Percentiles rank a stretch among this genome's conserved stretches.
phyloP scores from a whole-genome alignment of 2,113 vertebrate species.

The Chionis minor region DNA sequence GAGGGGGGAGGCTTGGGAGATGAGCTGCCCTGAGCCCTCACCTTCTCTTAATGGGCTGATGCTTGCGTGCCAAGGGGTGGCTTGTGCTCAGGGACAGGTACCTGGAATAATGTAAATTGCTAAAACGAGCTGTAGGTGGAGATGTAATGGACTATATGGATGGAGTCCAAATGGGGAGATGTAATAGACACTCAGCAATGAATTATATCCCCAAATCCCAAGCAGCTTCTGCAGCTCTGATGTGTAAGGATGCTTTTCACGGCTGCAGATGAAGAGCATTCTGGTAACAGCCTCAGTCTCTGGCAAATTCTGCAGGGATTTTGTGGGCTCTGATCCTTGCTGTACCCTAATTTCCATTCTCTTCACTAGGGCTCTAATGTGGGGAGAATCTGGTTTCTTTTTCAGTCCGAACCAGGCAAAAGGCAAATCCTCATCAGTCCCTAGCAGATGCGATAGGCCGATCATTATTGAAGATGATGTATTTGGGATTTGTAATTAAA shows the following conservation, averaged over 20 bases:
- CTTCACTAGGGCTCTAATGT: background rate
- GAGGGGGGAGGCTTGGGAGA: background rate
- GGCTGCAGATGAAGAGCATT: slow-evolving; percentile 16
- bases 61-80: background rate
- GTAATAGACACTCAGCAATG: background rate
- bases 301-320: background rate
- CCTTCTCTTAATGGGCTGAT: background rate
- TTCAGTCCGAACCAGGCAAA: slow-evolving; percentile 13
- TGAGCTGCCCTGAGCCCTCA: background rate
- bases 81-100: background rate
- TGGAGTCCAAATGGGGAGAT: background rate
- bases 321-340: background rate
- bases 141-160: slow-evolving; percentile 20
- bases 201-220: background rate
- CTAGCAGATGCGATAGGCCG: slow-evolving; percentile 41
- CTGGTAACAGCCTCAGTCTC: background rate
- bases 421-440: background rate
- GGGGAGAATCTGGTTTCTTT: background rate
- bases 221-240: background rate
- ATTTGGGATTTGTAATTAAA: slow-evolving; percentile 73
- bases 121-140: background rate
- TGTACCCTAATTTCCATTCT: background rate
- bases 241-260: background rate
- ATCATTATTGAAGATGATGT: slow-evolving; percentile 56
- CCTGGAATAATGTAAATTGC: background rate